Conservation (phyloP, 2,888 invertebrate species). For the Scaptomyza caliginosa region DNA sequence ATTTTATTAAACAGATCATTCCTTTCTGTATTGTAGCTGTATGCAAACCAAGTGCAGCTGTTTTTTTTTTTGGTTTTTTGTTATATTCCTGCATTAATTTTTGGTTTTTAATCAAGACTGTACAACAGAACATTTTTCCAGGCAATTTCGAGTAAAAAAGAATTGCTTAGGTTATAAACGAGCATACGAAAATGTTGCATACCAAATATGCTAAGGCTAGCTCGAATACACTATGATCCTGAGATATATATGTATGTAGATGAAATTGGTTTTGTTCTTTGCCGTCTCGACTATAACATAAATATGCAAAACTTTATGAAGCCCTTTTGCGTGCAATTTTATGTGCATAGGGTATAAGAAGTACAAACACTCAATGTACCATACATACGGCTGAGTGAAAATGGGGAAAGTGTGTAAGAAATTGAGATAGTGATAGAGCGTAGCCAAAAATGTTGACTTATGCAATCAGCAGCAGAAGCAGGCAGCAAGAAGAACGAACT, state of each 20-base stretch:
- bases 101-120: not conserved
- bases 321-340: not conserved
- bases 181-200: not conserved
- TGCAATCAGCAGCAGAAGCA: constrained; percentile 56
- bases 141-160: not conserved
- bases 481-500: not conserved
- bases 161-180: not conserved
- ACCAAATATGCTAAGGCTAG: not conserved
- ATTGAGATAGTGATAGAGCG: constrained; percentile 1
- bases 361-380: constrained; percentile 25
- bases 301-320: constrained; percentile 15
- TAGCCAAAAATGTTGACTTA: constrained; percentile 65
- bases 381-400: not conserved
- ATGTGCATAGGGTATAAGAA: constrained; percentile 26
- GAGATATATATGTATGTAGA: not conserved
- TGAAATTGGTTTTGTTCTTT: not conserved
- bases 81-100: too few species aligned
- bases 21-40: too few species aligned
- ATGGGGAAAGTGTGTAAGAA: not conserved
- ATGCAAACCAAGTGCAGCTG: too few species aligned
- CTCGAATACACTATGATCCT: not conserved
- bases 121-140: not conserved
- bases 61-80: not conserved
- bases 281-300: not conserved
- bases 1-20: too few species aligned